Conservation (phyloP, 2,797 vertebrate genomes). For the Dicrostonyx torquatus region DNA sequence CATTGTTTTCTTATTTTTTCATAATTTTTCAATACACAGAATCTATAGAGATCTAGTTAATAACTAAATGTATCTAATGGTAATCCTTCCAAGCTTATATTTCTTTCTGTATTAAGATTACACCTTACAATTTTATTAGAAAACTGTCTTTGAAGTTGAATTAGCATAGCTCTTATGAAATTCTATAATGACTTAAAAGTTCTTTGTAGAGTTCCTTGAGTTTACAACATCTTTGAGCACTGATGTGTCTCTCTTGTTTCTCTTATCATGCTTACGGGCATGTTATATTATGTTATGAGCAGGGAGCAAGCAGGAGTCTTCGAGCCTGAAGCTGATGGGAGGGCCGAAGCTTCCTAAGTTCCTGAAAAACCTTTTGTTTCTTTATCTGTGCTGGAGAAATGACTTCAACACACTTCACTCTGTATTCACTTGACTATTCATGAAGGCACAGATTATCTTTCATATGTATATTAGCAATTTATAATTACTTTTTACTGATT, state of each 20-base stretch:
- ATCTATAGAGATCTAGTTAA: neutral
- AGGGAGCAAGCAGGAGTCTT: neutral
- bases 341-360: neutral
- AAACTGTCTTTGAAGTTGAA: neutral
- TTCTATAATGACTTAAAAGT: neutral
- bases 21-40: neutral
- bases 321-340: neutral
- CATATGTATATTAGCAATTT: neutral
- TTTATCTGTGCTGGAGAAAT: neutral
- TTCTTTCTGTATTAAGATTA: neutral
- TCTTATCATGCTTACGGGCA: neutral
- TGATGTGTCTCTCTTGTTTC: neutral
- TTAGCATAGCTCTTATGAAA: neutral
- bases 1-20: neutral
- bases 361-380: neutral
- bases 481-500: neutral
- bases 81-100: neutral
- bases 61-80: neutral
- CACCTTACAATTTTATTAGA: neutral
- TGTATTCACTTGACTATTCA: neutral
- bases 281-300: too few species aligned
- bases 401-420: neutral
- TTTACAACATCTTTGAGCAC: neutral
- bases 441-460: neutral
- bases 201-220: neutral